Evolutionary conservation across 2,888 invertebrate species (phyloP).

Genomic region (Sesia apiformis): DNA sequence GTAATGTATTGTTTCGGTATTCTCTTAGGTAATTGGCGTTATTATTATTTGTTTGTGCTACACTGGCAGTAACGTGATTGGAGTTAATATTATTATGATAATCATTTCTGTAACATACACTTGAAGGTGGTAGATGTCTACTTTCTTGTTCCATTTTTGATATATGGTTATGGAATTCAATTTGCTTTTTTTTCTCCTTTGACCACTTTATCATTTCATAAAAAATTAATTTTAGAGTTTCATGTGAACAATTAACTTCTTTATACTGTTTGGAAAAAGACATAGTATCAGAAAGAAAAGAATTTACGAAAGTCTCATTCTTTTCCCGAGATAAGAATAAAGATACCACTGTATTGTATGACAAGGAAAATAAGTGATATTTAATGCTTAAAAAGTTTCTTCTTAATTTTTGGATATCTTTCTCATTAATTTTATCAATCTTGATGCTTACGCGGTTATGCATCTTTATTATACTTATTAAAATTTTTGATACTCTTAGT

Average conservation of each 20-base stretch:
- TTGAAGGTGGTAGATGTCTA: background rate
- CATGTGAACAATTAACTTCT: constrained; percentile 7
- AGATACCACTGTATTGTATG: constrained; percentile 19
- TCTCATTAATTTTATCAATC: background rate
- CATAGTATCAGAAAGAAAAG: constrained; percentile 4
- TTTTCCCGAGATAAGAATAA: constrained; percentile 28
- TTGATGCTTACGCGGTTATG: background rate
- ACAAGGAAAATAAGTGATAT: constrained; percentile 22
- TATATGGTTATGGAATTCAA: background rate
- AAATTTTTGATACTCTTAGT: background rate
- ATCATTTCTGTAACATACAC: too few species aligned
- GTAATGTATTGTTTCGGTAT: too few species aligned
- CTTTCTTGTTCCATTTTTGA: background rate
- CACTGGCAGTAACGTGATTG: too few species aligned
- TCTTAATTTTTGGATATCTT: constrained; percentile 4
- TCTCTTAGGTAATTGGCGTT: too few species aligned
- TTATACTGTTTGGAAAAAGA: constrained; percentile 6
- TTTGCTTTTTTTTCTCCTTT: constrained; percentile 12
- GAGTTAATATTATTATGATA: too few species aligned
- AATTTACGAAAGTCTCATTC: constrained; percentile 13
- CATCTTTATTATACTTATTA: background rate
- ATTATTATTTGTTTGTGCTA: too few species aligned
- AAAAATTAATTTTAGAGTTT: constrained; percentile 16
- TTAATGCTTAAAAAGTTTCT: constrained; percentile 14
- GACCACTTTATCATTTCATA: constrained; percentile 27